phyloP scores from a whole-genome alignment of 2,797 vertebrate species.

The Coregonus ussuriensis region DNA sequence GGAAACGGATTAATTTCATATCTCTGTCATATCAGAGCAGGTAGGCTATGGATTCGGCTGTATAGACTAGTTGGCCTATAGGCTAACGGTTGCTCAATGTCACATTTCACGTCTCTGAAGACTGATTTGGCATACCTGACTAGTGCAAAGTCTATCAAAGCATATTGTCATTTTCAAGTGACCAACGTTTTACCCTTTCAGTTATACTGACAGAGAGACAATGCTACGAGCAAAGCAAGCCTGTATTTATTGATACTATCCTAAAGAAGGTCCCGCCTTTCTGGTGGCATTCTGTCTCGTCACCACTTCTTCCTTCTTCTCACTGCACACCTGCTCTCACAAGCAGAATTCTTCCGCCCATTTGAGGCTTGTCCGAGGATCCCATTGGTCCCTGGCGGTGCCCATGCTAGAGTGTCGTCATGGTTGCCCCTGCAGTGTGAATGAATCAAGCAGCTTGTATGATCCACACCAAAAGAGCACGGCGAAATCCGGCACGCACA shows the following conservation, averaged over 20 bases:
- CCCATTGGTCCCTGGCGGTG: slow-evolving; percentile 71
- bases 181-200: not conserved
- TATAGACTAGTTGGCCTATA: not conserved
- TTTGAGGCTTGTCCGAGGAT: slow-evolving; percentile 43
- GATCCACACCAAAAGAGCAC: slow-evolving; percentile 80
- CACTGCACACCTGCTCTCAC: slow-evolving; percentile 36
- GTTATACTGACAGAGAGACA: not conserved
- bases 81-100: not conserved
- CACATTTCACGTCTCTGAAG: not conserved
- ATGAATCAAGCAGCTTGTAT: slow-evolving; percentile 86
- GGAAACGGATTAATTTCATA: not conserved
- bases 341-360: slow-evolving; percentile 33
- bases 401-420: slow-evolving; percentile 86
- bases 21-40: not conserved
- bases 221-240: too few relatives aligned
- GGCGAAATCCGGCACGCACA: slow-evolving; percentile 59
- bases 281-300: slow-evolving; percentile 43
- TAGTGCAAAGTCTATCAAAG: not conserved
- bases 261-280: slow-evolving; percentile 60
- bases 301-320: not conserved
- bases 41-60: not conserved
- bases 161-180: slow-evolving; percentile 1
- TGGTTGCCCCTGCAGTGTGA: slow-evolving; percentile 89
- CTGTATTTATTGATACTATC: slow-evolving; percentile 68
- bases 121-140: too few relatives aligned